phyloP scores from a whole-genome alignment of 35 echinoderm and acorn worm species.

The Diadema setosum region DNA sequence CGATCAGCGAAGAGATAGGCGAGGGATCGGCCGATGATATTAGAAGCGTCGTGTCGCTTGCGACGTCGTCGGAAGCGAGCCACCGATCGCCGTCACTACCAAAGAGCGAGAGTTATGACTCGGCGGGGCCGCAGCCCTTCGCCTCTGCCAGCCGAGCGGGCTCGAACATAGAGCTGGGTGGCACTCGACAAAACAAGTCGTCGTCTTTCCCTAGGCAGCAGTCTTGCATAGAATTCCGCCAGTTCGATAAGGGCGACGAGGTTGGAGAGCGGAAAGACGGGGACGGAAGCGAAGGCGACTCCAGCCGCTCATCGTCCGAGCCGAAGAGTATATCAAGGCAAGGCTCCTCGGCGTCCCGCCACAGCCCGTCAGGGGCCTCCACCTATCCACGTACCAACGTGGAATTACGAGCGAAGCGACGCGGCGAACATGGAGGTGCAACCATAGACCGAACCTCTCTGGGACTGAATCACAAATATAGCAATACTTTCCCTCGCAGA shows the following conservation, averaged over 20 bases:
- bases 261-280: background rate
- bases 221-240: conserved; percentile 84
- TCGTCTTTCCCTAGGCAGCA: conserved; percentile 51
- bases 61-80: background rate
- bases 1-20: conserved; percentile 43
- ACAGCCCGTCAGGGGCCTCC: background rate
- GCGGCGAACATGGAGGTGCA: background rate
- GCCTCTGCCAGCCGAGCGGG: background rate
- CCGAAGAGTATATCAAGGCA: background rate
- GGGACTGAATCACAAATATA: background rate
- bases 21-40: background rate
- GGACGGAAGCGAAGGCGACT: background rate
- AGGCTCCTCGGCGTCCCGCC: background rate
- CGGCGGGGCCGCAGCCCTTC: background rate
- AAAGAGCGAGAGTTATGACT: background rate
- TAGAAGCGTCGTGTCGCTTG: background rate
- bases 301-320: background rate
- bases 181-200: conserved; percentile 1
- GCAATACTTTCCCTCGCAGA: conserved; percentile 36
- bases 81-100: background rate
- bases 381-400: background rate
- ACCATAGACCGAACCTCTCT: background rate
- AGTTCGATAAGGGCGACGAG: conserved; percentile 45
- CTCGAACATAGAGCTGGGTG: conserved; percentile 36
- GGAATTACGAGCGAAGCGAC: background rate